Conservation (phyloP, 92 coral and sea anemone species). For the Zoanthus sociatus region DNA sequence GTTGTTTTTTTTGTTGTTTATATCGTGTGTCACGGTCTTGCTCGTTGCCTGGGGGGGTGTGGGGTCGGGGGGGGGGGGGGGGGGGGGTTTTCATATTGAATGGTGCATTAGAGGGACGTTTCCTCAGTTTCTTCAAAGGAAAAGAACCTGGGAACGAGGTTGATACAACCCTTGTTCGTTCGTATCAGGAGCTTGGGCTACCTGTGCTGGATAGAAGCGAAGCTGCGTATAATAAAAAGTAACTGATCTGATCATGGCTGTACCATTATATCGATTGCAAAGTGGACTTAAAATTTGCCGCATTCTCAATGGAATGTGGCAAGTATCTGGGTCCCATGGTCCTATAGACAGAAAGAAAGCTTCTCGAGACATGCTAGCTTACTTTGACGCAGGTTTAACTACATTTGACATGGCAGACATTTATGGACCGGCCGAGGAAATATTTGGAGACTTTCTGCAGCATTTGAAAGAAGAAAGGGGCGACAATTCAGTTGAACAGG, state of each 20-base stretch:
- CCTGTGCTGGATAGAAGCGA: no score
- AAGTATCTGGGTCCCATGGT: slow-evolving; percentile 91
- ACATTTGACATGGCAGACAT: slow-evolving; percentile 93
- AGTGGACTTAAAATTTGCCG: slow-evolving; percentile 83
- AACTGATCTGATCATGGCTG: background rate
- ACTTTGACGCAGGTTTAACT: slow-evolving; percentile 81
- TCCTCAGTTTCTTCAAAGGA: no score
- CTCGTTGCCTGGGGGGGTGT: no score
- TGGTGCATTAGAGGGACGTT: no score
- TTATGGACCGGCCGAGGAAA: slow-evolving; percentile 91
- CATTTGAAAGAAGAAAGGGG: slow-evolving; percentile 74
- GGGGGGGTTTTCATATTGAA: no score
- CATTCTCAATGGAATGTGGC: slow-evolving; percentile 93
- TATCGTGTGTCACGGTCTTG: no score
- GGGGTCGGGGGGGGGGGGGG: no score
- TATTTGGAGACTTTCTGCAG: slow-evolving; percentile 76
- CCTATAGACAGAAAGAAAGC: slow-evolving; percentile 71
- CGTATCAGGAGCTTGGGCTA: no score
- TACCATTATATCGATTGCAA: slow-evolving; percentile 71
- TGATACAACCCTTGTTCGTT: no score
- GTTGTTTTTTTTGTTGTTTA: no score
- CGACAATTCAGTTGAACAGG: slow-evolving; percentile 48
- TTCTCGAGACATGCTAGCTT: slow-evolving; percentile 74
- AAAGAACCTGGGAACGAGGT: no score
- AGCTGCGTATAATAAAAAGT: no score